Conservation (phyloP, 2,113 vertebrate genomes). For the Bos indicus region DNA sequence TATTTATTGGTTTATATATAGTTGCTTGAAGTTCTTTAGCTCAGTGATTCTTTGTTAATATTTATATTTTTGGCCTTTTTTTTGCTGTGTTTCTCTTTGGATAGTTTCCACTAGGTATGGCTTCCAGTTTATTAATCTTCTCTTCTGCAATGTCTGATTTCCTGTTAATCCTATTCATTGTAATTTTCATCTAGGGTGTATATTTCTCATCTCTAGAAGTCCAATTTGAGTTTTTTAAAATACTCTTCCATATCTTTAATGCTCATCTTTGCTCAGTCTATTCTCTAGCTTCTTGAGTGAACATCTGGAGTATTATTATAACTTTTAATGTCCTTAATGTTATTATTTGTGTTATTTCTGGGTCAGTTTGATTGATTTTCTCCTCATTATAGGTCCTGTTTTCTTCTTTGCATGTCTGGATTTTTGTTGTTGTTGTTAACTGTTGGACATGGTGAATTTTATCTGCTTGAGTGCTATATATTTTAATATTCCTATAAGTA, state of each 20-base stretch:
- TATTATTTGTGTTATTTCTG: not conserved
- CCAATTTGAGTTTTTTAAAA: not conserved
- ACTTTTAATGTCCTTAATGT: not conserved
- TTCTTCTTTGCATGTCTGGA: not conserved
- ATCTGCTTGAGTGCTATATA: not conserved
- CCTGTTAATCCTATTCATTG: not conserved
- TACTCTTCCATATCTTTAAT: not conserved
- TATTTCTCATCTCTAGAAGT: not conserved
- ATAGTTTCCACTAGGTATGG: not conserved
- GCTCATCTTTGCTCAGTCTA: not conserved
- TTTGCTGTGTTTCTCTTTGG: not conserved
- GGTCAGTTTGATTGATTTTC: not conserved
- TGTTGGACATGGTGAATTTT: not conserved
- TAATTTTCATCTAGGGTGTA: not conserved
- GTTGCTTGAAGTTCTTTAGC: not conserved
- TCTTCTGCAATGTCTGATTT: not conserved
- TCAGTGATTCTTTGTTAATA: not conserved
- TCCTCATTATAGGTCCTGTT: not conserved
- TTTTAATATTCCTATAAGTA: not conserved
- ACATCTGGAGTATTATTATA: not conserved
- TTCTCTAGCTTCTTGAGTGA: slow-evolving; percentile 6
- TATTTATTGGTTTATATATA: not conserved
- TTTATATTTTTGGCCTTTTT: not conserved
- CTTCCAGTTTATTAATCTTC: not conserved
- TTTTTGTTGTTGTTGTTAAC: not conserved